These are phyloP conservation scores for Lagria hirta DNA, from an alignment of 2,888 invertebrate species.

Conservation along the genomic window DNA sequence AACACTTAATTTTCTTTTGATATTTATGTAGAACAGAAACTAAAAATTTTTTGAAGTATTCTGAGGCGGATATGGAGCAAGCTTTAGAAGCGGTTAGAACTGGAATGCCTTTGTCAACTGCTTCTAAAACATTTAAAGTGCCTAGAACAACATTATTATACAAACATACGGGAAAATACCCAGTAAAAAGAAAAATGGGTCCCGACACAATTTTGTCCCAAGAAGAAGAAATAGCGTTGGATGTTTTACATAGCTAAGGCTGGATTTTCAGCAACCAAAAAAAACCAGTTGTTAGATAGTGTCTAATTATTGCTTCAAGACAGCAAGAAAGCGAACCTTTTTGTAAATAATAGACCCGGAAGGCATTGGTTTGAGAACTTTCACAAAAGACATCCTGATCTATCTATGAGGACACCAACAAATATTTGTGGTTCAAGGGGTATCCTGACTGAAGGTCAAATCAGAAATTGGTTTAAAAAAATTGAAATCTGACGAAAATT, in stretches of 20 bases:
- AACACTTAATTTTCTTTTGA: no score
- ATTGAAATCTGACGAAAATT: constrained; percentile 4
- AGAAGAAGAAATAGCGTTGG: constrained; percentile 31
- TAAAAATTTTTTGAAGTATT: no score
- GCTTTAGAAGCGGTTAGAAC: constrained; percentile 26
- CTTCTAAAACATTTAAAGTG: constrained; percentile 31
- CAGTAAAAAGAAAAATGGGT: constrained; percentile 15
- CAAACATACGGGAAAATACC: constrained; percentile 25
- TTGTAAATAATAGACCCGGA: constrained; percentile 41
- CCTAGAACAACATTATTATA: constrained; percentile 27
- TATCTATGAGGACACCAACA: constrained; percentile 40
- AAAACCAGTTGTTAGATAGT: constrained; percentile 39
- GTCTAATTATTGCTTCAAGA: constrained; percentile 34
- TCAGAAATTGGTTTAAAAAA: constrained; percentile 15
- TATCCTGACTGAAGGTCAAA: constrained; percentile 15
- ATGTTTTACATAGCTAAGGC: constrained; percentile 33
- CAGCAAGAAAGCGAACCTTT: constrained; percentile 29
- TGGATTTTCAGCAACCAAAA: constrained; percentile 43
- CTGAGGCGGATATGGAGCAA: no score
- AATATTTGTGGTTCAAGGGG: constrained; percentile 21
- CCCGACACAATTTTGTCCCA: constrained; percentile 12
- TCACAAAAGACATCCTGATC: constrained; percentile 10
- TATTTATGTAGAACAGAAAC: no score
- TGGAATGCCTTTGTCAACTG: constrained; percentile 24
- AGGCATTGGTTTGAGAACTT: constrained; percentile 40